These are phyloP conservation scores for Gallirallus australis DNA, from an alignment of 2,797 vertebrate genomes.

Conservation along the genomic window DNA sequence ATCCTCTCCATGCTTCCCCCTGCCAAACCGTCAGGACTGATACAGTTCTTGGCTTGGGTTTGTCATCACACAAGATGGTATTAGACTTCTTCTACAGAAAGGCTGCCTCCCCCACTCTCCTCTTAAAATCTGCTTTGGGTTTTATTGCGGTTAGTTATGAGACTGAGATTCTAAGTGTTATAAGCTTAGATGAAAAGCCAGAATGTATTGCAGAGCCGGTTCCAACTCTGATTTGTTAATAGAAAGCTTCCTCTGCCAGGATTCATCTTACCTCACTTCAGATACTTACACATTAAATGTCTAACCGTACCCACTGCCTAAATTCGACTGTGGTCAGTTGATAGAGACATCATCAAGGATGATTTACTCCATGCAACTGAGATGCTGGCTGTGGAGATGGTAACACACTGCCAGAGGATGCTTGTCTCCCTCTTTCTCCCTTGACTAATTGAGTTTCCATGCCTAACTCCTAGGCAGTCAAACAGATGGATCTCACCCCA, in stretches of 20 bases:
- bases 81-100: neutral
- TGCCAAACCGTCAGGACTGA: neutral
- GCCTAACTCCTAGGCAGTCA: neutral
- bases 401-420: neutral
- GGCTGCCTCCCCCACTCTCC: neutral
- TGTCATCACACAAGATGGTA: neutral
- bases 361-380: neutral
- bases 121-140: neutral
- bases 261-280: neutral
- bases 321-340: neutral
- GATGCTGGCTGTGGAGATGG: neutral
- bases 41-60: slow-evolving; percentile 19
- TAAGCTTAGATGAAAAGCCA: neutral
- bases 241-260: neutral
- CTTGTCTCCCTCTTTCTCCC: neutral
- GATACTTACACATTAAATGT: neutral
- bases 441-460: neutral
- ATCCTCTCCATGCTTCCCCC: neutral
- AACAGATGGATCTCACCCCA: neutral
- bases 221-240: neutral
- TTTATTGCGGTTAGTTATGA: neutral
- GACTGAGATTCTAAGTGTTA: neutral
- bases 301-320: neutral
- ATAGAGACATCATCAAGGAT: neutral
- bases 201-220: neutral